Percentiles rank a stretch among this genome's conserved stretches.
These are phyloP conservation scores for Muntiacus reevesi DNA, from an alignment of 2,113 vertebrate species.

Conservation along the genomic window DNA sequence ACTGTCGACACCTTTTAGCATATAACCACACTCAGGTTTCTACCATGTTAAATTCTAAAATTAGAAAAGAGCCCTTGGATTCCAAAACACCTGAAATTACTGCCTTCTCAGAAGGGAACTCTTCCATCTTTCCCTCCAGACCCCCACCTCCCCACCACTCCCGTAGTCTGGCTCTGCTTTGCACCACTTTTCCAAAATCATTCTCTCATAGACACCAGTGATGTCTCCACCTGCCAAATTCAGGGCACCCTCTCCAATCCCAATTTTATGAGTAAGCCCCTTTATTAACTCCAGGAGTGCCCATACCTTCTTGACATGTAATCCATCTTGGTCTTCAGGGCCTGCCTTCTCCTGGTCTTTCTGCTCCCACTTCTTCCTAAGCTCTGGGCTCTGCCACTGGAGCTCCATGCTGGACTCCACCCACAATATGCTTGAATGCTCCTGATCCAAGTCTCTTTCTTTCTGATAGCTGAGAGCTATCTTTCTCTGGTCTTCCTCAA, in stretches of 20 bases:
- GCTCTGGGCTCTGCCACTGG: not conserved
- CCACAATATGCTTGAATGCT: not conserved
- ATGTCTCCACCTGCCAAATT: not conserved
- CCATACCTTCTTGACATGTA: not conserved
- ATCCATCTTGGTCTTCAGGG: not conserved
- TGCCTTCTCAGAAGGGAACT: not conserved
- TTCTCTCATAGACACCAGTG: not conserved
- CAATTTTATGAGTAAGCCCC: not conserved
- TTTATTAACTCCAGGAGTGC: not conserved
- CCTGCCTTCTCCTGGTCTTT: not conserved
- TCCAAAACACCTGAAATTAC: not conserved
- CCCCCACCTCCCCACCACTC: not conserved
- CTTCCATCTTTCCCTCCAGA: not conserved
- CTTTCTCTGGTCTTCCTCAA: slow-evolving; percentile 10
- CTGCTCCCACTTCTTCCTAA: not conserved
- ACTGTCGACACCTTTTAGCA: not conserved
- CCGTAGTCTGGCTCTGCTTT: not conserved
- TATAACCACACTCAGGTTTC: slow-evolving; percentile 16
- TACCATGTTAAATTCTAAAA: slow-evolving; percentile 47
- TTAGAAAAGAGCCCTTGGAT: not conserved
- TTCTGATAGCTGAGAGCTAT: not conserved
- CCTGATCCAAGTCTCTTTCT: not conserved
- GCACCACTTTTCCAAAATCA: not conserved
- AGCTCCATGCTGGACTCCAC: not conserved
- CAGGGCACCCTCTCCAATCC: not conserved